phyloP scores from a whole-genome alignment of 2,797 vertebrate species.

The Enoplosus armatus region DNA sequence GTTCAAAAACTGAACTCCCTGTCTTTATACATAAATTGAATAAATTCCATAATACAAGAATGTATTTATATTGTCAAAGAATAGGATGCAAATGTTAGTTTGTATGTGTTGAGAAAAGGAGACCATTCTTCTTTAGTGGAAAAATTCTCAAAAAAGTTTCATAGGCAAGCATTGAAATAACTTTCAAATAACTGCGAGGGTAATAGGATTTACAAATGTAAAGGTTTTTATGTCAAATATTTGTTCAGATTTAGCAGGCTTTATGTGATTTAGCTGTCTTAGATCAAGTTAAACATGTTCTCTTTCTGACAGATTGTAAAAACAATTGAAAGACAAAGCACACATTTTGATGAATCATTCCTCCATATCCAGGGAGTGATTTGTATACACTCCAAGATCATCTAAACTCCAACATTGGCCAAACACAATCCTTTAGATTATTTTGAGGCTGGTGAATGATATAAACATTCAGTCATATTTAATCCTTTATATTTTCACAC shows the following conservation, averaged over 20 bases:
- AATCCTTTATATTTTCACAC: constrained; percentile 48
- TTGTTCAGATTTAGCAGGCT: constrained; percentile 1
- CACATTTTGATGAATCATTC: background rate
- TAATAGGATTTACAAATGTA: background rate
- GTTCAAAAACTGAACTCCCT: background rate
- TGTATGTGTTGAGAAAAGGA: background rate
- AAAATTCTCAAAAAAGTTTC: background rate
- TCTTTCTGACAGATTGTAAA: constrained; percentile 12
- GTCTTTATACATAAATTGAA: background rate
- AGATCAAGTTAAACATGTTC: constrained; percentile 14
- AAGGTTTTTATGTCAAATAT: background rate
- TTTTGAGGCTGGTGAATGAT: constrained; percentile 27
- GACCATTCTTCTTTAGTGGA: background rate
- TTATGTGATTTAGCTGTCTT: background rate
- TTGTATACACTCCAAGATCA: constrained; percentile 1
- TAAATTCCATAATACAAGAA: background rate
- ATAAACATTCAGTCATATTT: constrained; percentile 2
- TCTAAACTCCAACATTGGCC: constrained; percentile 16
- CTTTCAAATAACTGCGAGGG: background rate
- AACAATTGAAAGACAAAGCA: constrained; percentile 29
- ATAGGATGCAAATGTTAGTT: background rate
- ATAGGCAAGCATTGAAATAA: background rate
- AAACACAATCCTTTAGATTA: constrained; percentile 33
- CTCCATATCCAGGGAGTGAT: background rate
- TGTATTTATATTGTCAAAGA: background rate